A percentile compares a stretch with the other conserved stretches of the same genome.
Conservation (phyloP, 2,888 invertebrate genomes). For the Drosophila macrospina region DNA sequence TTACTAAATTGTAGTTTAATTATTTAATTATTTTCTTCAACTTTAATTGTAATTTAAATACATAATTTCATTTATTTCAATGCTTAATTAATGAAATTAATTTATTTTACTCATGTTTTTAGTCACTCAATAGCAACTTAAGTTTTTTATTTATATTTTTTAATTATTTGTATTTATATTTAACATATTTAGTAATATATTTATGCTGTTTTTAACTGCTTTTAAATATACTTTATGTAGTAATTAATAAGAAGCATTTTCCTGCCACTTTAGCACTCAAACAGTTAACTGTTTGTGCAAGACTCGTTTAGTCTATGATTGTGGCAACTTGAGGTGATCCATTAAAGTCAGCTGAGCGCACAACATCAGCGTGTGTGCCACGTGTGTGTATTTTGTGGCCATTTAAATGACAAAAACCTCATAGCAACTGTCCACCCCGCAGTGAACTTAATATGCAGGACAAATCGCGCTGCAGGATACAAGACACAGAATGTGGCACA, state of each 20-base stretch:
- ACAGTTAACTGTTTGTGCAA: too few species aligned
- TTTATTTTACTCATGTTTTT: too few species aligned
- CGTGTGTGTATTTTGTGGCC: conserved; percentile 31
- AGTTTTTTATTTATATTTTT: too few species aligned
- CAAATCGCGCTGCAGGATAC: conserved; percentile 65
- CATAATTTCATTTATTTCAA: too few species aligned
- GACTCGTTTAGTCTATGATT: conserved; percentile 11
- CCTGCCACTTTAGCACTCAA: background rate
- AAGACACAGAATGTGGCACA: conserved; percentile 30
- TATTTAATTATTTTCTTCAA: too few species aligned
- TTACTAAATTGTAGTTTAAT: background rate
- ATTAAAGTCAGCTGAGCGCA: conserved; percentile 6
- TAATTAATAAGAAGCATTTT: background rate
- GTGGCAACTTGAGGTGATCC: background rate
- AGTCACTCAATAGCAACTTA: too few species aligned
- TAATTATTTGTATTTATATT: background rate
- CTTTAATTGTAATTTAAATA: too few species aligned
- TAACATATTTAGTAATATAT: too few species aligned
- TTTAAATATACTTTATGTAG: too few species aligned
- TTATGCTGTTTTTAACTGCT: too few species aligned
- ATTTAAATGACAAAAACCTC: conserved; percentile 46
- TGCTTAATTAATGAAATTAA: too few species aligned
- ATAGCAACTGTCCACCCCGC: conserved; percentile 37
- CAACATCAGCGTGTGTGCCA: background rate
- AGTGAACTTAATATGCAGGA: conserved; percentile 66